Evolutionary conservation across 1,140 invertebrate species (phyloP).

Genomic region (Monomorium pharaonis): DNA sequence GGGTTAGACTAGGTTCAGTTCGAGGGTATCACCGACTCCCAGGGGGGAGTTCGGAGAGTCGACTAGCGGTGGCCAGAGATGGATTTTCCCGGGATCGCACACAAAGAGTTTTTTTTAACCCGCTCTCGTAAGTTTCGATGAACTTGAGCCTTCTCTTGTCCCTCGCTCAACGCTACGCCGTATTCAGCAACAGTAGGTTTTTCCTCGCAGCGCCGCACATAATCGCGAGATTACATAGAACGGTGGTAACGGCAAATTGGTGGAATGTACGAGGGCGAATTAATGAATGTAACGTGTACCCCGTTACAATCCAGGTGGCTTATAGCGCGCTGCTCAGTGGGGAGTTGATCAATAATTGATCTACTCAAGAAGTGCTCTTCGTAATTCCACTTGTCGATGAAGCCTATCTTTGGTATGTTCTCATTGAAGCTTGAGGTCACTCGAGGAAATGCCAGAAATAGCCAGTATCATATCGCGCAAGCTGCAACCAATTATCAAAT

Average conservation of each 20-base stretch:
- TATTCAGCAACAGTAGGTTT: background rate
- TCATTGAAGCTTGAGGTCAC: constrained; percentile 17
- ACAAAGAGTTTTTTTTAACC: constrained; percentile 47
- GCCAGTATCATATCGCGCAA: constrained; percentile 13
- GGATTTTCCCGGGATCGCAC: constrained; percentile 35
- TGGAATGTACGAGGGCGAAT: constrained; percentile 32
- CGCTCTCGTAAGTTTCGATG: constrained; percentile 36
- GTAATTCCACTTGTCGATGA: constrained; percentile 54
- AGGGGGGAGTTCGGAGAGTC: constrained; percentile 1
- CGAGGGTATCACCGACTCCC: constrained; percentile 19
- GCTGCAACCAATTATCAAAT: constrained; percentile 30
- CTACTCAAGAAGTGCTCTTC: constrained; percentile 55
- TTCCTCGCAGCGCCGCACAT: background rate
- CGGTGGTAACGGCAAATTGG: constrained; percentile 30
- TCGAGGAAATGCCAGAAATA: constrained; percentile 41
- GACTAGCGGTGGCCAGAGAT: constrained; percentile 5
- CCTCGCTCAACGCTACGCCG: background rate
- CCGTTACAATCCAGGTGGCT: constrained; percentile 24
- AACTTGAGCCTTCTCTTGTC: constrained; percentile 14
- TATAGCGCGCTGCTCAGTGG: background rate
- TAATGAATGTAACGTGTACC: constrained; percentile 55
- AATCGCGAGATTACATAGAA: background rate
- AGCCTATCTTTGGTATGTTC: constrained; percentile 28
- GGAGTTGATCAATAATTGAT: constrained; percentile 55
- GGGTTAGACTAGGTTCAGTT: constrained; percentile 41